Evolutionary conservation across 2,113 vertebrate species (phyloP), one percentile per base, ranked within the genome.

Genomic region (Cranoglanis bouderius): DNA sequence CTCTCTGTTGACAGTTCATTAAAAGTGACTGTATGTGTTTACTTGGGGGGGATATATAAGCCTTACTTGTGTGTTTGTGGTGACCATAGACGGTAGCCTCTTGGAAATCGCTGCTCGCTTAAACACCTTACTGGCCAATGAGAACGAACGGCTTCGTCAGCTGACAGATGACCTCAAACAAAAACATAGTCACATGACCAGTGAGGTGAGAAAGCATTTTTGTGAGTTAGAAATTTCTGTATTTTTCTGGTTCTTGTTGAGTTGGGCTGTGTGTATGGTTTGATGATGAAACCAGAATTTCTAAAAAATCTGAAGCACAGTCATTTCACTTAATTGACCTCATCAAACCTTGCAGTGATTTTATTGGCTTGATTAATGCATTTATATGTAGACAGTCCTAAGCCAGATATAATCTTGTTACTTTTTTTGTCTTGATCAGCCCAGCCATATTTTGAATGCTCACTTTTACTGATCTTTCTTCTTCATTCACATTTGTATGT

Each of bases 111-210:
- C 97, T 32, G 92, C 96, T 49, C 96, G 97, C 87, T 94, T 98
- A 72, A 97, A 97, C 92, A 92, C 95, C 49, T 96, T 97, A 46
- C 94, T 99, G 8, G 93, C 93, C 0, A 96, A 92, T 70, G 97
- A 99, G 91, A 99, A 98, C 19, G 95, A 96, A 38, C 93, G 96
- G 6, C 94, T 99, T 0, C 97, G 97, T 78, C 97, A 98, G 90
- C 87, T 99, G 91, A 96, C 96, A 2, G 97, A 97, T 88, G 93
- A 97, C 85, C 97, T 99, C 72, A 97, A 98, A 92, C 97, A 98
- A 90, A 99, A 98, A 90, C 96, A 99, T 90, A 93, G 93, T 89
- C 95, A 97, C 90, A 98, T 99, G 98, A 98, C 97, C 87, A 97
- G 96, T 83, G 98, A 99, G 97, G 98, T 49, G 51, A 90, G 29